Evolutionary conservation across 2,113 vertebrate genomes (phyloP), one percentile per base, ranked within the genome.

Genomic region (Pao palembangensis): DNA sequence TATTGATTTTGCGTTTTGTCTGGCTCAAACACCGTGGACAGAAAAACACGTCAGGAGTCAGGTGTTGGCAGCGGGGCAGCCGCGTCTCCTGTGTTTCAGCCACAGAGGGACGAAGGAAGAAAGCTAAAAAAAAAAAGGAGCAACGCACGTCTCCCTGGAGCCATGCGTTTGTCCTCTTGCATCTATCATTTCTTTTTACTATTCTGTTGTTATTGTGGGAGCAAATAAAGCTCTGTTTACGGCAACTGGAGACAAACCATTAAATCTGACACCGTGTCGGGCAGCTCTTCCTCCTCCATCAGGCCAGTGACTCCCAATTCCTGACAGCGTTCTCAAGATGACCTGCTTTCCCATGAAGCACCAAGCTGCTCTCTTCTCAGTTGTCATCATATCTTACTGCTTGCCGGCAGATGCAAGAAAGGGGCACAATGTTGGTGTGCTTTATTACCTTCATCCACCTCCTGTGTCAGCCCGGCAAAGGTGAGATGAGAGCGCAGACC

Each of bases 1-100:
- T 92, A 92, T 92, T 89, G 91, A 92, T 92, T 91, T 91, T 90
- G 83, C 87, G 85, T 91, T 92, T 92, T 92, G 91, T 92, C 88
- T 87, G 88, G 89, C 88, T 91, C 83, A 80, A 90, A 90, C 83
- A 82, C 73, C 64, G 76, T 88, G 87, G 86, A 90, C 84, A 90
- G 84, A 88, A 79, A 90, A 84, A 87, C 83, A 84, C 79, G 67
- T 82, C 75, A 82, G 80, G 67, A 85, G 82, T 67, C 50, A 79
- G 80, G 87, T 83, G 78, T 78, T 81, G 78, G 67, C 76, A 75
- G 67, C 68, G 71, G 78, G 71, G 76, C 74, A 75, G 64, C 67
- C 66, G 51, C 0, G 59, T 78, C 80, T 81, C 76, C 58, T 58
- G 70, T 71, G 74, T 79, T 67, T 5, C 65, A 71, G 73, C 72